phyloP scores from a whole-genome alignment of 2,797 vertebrate species.

The Tolypeutes matacus region DNA sequence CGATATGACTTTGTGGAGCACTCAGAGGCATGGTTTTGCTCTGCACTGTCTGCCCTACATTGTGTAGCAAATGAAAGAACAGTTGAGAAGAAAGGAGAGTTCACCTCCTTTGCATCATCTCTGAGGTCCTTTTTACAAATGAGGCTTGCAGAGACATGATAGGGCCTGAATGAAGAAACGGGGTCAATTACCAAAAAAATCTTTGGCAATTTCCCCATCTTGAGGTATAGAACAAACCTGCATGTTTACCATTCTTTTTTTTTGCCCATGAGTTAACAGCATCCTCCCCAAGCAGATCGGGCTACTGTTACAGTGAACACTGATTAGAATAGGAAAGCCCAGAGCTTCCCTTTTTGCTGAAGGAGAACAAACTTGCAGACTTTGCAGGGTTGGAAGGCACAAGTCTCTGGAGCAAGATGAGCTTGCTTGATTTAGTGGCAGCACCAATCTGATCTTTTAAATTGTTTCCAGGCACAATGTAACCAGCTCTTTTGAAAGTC shows the following conservation, averaged over 20 bases:
- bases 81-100: neutral
- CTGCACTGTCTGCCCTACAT: neutral
- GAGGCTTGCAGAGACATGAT: slow-evolving; percentile 12
- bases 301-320: slow-evolving; percentile 66
- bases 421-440: slow-evolving; percentile 78
- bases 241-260: slow-evolving; percentile 57
- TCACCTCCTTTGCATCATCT: neutral
- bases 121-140: slow-evolving; percentile 68
- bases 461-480: slow-evolving; percentile 79
- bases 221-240: slow-evolving; percentile 4
- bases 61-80: neutral
- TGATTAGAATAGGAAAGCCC: slow-evolving; percentile 80
- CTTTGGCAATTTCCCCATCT: slow-evolving; percentile 65
- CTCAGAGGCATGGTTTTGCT: neutral
- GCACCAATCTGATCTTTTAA: slow-evolving; percentile 76
- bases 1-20: rapidly evolving
- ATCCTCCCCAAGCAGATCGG: slow-evolving; percentile 68
- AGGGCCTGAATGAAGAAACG: slow-evolving; percentile 68
- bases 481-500: slow-evolving; percentile 78
- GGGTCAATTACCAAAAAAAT: slow-evolving; percentile 49
- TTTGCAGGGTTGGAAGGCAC: slow-evolving; percentile 65
- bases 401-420: slow-evolving; percentile 71
- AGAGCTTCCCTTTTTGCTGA: slow-evolving; percentile 78
- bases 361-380: neutral
- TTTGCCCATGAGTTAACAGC: slow-evolving; percentile 74